Conservation (phyloP, 1,140 invertebrate genomes). For the Homarus americanus region DNA sequence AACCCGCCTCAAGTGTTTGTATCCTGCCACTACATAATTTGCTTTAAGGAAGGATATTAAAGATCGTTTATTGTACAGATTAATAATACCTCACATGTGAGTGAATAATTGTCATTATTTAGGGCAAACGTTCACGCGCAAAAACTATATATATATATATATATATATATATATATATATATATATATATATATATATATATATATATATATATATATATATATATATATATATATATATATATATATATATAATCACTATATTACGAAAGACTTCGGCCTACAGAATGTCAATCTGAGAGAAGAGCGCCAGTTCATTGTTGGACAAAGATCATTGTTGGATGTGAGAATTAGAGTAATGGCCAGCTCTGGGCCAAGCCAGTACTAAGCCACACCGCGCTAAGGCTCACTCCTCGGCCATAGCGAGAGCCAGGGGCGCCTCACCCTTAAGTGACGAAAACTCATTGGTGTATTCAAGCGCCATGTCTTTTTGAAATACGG, state of each 20-base stretch:
- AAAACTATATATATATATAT: too few species aligned
- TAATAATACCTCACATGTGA: too few species aligned
- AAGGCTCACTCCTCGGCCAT: neutral
- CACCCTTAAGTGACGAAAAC: neutral
- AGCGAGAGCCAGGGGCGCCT: neutral
- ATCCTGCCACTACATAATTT: too few species aligned
- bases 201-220: neutral
- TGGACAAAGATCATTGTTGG: slow-evolving; percentile 18
- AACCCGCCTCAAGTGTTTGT: too few species aligned
- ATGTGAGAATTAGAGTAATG: slow-evolving; percentile 13
- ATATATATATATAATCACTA: neutral
- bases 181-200: neutral
- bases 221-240: neutral
- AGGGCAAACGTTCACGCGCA: too few species aligned
- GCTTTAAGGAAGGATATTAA: too few species aligned
- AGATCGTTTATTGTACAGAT: too few species aligned
- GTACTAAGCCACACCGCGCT: neutral
- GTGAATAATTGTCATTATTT: too few species aligned
- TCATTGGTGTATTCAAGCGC: neutral
- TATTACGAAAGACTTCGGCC: neutral
- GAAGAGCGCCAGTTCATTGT: neutral
- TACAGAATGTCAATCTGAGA: neutral
- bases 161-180: too few species aligned
- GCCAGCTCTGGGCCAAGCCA: neutral
- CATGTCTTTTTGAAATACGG: neutral